Conservation (phyloP, 2,797 vertebrate genomes). For the Mus caroli region DNA sequence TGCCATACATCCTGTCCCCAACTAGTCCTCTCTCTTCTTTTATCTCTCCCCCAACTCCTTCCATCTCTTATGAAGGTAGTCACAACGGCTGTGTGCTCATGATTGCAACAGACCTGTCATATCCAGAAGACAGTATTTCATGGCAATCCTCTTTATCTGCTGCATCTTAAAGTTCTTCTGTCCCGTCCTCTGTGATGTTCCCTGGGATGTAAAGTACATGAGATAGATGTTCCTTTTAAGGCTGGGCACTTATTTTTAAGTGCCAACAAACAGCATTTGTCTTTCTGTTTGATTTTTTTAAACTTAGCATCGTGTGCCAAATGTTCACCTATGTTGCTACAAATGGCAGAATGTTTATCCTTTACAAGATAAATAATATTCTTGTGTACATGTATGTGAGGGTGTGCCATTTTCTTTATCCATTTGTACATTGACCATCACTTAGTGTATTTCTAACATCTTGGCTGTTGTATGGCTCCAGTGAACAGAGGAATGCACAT, state of each 20-base stretch:
- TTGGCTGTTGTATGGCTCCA: background rate
- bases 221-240: background rate
- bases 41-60: too few relatives aligned
- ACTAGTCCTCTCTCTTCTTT: background rate
- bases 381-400: background rate
- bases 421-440: background rate
- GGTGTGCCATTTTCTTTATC: background rate
- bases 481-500: fast-evolving
- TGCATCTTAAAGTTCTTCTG: background rate
- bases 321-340: background rate
- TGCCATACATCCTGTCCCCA: background rate
- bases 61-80: background rate
- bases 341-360: background rate
- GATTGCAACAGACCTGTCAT: background rate
- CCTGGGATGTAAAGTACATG: background rate
- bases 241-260: background rate
- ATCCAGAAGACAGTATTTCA: background rate
- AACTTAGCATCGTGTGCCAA: background rate
- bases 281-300: background rate
- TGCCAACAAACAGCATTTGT: background rate
- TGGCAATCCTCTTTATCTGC: background rate
- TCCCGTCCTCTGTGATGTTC: background rate
- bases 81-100: background rate
- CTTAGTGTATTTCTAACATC: background rate
- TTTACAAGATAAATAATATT: background rate